A percentile compares a stretch with the other conserved stretches of the same genome.
Conservation (phyloP, 1,140 invertebrate species). For the Choristoneura fumiferana region DNA sequence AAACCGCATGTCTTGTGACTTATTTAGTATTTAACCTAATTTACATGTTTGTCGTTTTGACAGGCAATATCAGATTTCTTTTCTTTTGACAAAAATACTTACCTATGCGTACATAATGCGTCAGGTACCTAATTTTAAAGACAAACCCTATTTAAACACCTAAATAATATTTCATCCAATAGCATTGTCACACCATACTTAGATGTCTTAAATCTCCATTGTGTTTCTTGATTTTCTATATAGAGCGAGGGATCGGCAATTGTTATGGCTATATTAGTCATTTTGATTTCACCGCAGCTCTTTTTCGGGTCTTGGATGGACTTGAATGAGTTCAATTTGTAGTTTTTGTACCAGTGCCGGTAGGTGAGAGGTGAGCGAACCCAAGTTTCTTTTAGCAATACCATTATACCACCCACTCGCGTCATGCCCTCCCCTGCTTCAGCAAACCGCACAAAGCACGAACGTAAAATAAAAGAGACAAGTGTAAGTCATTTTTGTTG, state of each 20-base stretch:
- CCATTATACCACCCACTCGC: neutral
- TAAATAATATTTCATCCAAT: too few species aligned
- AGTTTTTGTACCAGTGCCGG: neutral
- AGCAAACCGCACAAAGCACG: neutral
- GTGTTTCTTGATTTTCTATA: neutral
- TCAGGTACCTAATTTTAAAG: too few species aligned
- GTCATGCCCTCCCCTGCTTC: neutral
- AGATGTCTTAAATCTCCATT: too few species aligned
- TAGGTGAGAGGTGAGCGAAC: neutral
- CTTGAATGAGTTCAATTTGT: conserved; percentile 1
- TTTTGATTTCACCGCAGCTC: neutral
- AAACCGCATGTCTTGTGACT: conserved; percentile 5
- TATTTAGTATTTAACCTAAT: neutral
- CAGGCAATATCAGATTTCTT: too few species aligned
- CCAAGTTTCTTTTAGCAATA: neutral
- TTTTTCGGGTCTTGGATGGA: neutral
- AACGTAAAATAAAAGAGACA: neutral
- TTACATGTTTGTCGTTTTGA: too few species aligned
- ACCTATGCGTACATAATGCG: too few species aligned
- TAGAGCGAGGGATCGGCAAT: neutral
- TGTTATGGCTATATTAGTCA: neutral
- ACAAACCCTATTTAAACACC: too few species aligned
- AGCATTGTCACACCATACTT: too few species aligned
- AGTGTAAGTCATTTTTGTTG: conserved; percentile 4
- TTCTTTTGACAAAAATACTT: too few species aligned